Conservation (phyloP, 2,888 invertebrate genomes). For the Penaeus monodon region DNA sequence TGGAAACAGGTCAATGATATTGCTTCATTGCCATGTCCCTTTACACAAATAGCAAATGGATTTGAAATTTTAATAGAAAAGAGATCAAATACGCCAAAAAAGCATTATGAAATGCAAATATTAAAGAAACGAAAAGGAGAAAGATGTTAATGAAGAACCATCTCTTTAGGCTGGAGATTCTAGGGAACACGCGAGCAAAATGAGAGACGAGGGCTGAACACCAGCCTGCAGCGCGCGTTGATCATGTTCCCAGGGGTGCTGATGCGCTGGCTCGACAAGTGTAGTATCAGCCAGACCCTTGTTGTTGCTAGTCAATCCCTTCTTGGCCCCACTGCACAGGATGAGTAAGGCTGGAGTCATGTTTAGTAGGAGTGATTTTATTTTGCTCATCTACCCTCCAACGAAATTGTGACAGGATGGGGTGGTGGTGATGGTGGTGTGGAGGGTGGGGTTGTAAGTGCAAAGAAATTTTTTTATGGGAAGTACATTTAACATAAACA, state of each 20-base stretch:
- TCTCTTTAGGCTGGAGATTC: slow-evolving; percentile 57
- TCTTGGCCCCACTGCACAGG: slow-evolving; percentile 69
- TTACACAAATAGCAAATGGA: too few species aligned
- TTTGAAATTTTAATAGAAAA: too few species aligned
- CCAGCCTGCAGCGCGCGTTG: slow-evolving; percentile 81
- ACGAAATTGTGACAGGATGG: background rate
- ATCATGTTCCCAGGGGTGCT: slow-evolving; percentile 86
- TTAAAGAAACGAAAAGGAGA: background rate
- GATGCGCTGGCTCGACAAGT: slow-evolving; percentile 79
- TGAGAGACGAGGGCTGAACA: slow-evolving; percentile 72
- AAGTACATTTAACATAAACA: too few species aligned
- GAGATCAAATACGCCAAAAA: too few species aligned
- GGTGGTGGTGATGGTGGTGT: too few species aligned
- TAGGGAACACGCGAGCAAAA: slow-evolving; percentile 61
- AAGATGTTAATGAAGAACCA: background rate
- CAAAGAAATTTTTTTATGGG: too few species aligned
- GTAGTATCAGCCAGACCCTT: slow-evolving; percentile 81
- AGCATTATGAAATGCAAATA: background rate
- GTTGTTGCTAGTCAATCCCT: slow-evolving; percentile 74
- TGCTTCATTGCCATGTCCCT: too few species aligned
- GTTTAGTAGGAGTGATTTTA: background rate
- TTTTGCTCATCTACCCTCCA: background rate
- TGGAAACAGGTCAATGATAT: too few species aligned
- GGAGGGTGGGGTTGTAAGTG: too few species aligned
- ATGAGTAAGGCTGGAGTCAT: slow-evolving; percentile 70